These are phyloP conservation scores for Helogale parvula DNA, from an alignment of 2,113 vertebrate genomes.

Conservation along the genomic window DNA sequence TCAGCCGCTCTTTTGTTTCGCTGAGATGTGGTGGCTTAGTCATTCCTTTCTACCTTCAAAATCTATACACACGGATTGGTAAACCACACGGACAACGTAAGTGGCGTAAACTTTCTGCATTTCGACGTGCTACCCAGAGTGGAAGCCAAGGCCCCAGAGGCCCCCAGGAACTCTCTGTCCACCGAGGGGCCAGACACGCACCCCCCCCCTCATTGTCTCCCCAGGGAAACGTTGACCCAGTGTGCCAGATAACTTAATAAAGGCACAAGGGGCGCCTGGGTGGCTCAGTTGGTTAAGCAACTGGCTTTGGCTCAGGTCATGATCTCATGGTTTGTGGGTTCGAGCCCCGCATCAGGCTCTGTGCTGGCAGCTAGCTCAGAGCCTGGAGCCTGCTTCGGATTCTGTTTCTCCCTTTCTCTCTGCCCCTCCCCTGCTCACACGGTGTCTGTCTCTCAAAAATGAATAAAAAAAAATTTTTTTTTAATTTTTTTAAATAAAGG, in stretches of 20 bases:
- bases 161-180: neutral
- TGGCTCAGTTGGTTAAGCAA: too few species aligned
- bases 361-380: too few species aligned
- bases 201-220: rapidly evolving
- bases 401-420: too few species aligned
- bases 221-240: neutral
- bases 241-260: rapidly evolving
- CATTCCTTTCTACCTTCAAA: conserved; percentile 18
- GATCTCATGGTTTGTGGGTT: too few species aligned
- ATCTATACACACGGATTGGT: neutral
- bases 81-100: neutral
- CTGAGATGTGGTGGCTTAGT: neutral
- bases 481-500: too few species aligned
- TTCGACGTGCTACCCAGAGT: rapidly evolving
- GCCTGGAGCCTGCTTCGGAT: too few species aligned
- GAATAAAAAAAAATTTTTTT: too few species aligned
- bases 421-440: too few species aligned
- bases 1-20: conserved; percentile 65
- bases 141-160: rapidly evolving
- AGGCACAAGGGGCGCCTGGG: too few species aligned
- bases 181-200: rapidly evolving
- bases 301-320: too few species aligned
- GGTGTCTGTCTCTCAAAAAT: too few species aligned
- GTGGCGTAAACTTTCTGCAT: neutral
- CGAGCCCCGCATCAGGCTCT: too few species aligned